Evolutionary conservation across 2,113 vertebrate genomes (phyloP).

Genomic region (Erpornis zantholeuca): DNA sequence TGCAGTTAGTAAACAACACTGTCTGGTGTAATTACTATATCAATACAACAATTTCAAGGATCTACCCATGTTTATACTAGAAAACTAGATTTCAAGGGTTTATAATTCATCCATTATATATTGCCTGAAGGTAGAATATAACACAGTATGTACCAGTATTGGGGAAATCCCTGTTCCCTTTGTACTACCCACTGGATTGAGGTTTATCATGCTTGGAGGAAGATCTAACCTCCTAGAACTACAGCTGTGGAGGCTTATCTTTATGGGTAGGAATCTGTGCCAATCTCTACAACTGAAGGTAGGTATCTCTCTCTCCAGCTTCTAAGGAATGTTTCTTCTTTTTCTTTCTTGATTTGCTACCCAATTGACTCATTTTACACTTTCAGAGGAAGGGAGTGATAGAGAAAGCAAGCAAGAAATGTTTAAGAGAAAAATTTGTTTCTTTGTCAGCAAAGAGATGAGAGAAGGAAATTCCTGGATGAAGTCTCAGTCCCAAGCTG

Average conservation of each 20-base stretch:
- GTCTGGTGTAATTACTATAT: background rate
- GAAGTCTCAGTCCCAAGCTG: background rate
- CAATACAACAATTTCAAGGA: background rate
- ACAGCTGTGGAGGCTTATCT: constrained; percentile 23
- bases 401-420: background rate
- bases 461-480: background rate
- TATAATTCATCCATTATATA: background rate
- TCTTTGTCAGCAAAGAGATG: background rate
- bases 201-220: background rate
- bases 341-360: background rate
- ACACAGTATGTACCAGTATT: background rate
- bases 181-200: background rate
- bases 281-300: background rate
- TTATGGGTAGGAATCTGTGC: background rate
- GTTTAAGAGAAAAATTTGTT: background rate
- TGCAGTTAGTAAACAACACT: constrained; percentile 29
- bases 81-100: constrained; percentile 25
- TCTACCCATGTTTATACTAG: constrained; percentile 20
- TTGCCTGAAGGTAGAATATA: constrained; percentile 31
- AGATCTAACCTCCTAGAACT: constrained; percentile 2
- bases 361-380: background rate
- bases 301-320: background rate
- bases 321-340: background rate
- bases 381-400: background rate
- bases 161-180: constrained; percentile 33